Percentiles rank a stretch among this genome's conserved stretches.
Conservation (phyloP, 2,888 invertebrate genomes). For the Parthenolecanium corni region DNA sequence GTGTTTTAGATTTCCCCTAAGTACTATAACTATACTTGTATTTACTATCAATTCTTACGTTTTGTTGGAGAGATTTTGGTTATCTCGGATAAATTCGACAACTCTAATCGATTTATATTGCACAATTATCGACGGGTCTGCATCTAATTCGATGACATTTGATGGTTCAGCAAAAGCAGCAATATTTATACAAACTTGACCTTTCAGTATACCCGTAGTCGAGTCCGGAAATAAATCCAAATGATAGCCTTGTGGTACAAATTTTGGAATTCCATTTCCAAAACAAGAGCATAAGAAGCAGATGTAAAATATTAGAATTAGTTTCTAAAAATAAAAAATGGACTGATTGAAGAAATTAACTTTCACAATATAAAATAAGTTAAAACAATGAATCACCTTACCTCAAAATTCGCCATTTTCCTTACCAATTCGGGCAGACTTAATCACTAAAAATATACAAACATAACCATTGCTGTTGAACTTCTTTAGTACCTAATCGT, state of each 20-base stretch:
- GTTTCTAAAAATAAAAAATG: not conserved
- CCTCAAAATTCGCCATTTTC: too few relatives aligned
- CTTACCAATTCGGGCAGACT: too few relatives aligned
- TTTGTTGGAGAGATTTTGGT: not conserved
- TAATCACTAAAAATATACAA: too few relatives aligned
- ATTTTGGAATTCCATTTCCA: conserved; percentile 15
- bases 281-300: too few relatives aligned
- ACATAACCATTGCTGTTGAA: too few relatives aligned
- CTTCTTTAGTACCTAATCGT: too few relatives aligned
- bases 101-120: conserved; percentile 16
- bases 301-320: not conserved
- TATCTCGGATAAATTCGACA: not conserved
- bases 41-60: too few relatives aligned
- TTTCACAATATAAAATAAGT: too few relatives aligned
- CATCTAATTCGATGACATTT: conserved; percentile 17
- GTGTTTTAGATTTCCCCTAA: too few relatives aligned
- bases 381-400: too few relatives aligned
- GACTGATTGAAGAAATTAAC: too few relatives aligned
- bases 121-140: conserved; percentile 7
- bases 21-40: too few relatives aligned
- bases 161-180: conserved; percentile 17
- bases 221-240: conserved; percentile 18
- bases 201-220: conserved; percentile 2
- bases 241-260: conserved; percentile 19
- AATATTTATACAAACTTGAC: conserved; percentile 12